Evolutionary conservation across 2,797 vertebrate species (phyloP).

Genomic region (Phrynocephalus guinanensis): DNA sequence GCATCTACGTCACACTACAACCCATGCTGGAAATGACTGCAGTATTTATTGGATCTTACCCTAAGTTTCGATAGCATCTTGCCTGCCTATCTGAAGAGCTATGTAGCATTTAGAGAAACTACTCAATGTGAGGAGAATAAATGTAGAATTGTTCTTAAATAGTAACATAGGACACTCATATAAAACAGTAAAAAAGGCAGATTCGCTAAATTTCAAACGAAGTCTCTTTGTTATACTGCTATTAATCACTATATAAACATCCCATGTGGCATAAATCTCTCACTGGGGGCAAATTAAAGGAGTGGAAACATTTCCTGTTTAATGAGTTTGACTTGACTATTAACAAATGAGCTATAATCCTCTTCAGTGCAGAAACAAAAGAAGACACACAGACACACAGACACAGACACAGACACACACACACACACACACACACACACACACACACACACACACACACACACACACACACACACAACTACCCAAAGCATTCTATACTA

Average conservation of each 20-base stretch:
- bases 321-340: conserved; percentile 19
- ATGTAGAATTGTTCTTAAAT: conserved; percentile 29
- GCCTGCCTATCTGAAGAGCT: conserved; percentile 1
- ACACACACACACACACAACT: too few relatives aligned
- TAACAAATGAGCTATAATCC: conserved; percentile 26
- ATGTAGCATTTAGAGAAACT: neutral
- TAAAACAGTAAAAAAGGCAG: conserved; percentile 30
- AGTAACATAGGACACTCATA: conserved; percentile 30
- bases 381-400: too few relatives aligned
- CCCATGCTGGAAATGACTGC: fast-evolving
- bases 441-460: too few relatives aligned
- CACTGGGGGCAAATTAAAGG: conserved; percentile 25
- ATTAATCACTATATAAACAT: conserved; percentile 6
- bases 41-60: neutral
- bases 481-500: neutral
- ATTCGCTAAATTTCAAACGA: conserved; percentile 34
- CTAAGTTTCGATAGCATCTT: neutral
- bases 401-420: too few relatives aligned
- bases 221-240: conserved; percentile 31
- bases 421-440: too few relatives aligned
- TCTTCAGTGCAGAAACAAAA: neutral
- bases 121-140: conserved; percentile 26
- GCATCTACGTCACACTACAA: neutral
- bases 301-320: conserved; percentile 30
- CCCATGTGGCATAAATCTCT: conserved; percentile 34